Percentiles rank a stretch among this genome's conserved stretches.
Evolutionary conservation across 2,888 invertebrate genomes (phyloP).

Genomic region (Campopleginae sp.): DNA sequence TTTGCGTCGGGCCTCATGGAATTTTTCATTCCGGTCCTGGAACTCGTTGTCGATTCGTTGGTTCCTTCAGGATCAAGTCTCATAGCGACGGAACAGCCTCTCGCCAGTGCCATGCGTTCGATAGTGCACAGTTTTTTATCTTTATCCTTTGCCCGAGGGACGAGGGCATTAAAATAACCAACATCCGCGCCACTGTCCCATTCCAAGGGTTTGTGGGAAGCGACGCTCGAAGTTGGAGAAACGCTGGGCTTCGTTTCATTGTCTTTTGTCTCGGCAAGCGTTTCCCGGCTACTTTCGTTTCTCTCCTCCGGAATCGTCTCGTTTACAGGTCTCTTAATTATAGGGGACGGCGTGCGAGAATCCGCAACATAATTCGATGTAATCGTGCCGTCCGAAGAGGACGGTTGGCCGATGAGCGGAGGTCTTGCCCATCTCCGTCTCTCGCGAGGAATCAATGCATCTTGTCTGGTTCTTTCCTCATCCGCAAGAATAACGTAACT

Average conservation of each 20-base stretch:
- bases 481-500: slow-evolving; percentile 74
- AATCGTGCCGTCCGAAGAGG: slow-evolving; percentile 34
- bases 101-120: slow-evolving; percentile 87
- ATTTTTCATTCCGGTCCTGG: slow-evolving; percentile 52
- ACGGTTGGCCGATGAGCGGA: slow-evolving; percentile 82
- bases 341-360: slow-evolving; percentile 73
- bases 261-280: slow-evolving; percentile 52
- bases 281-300: slow-evolving; percentile 73
- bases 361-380: slow-evolving; percentile 65
- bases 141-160: slow-evolving; percentile 81
- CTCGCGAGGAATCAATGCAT: slow-evolving; percentile 77
- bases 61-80: slow-evolving; percentile 85
- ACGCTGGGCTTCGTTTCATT: slow-evolving; percentile 84
- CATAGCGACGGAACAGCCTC: slow-evolving; percentile 81
- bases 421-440: slow-evolving; percentile 82
- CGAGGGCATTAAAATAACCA: slow-evolving; percentile 88
- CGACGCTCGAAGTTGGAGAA: slow-evolving; percentile 91
- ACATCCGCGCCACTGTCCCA: slow-evolving; percentile 96
- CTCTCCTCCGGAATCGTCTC: slow-evolving; percentile 77
- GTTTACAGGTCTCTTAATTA: slow-evolving; percentile 69
- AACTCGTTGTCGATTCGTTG: slow-evolving; percentile 74
- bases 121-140: slow-evolving; percentile 87
- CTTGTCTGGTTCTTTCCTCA: slow-evolving; percentile 64
- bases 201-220: slow-evolving; percentile 91
- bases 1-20: slow-evolving; percentile 78